Conservation (phyloP, 2,888 invertebrate species). For the Carterocephalus palaemon region DNA sequence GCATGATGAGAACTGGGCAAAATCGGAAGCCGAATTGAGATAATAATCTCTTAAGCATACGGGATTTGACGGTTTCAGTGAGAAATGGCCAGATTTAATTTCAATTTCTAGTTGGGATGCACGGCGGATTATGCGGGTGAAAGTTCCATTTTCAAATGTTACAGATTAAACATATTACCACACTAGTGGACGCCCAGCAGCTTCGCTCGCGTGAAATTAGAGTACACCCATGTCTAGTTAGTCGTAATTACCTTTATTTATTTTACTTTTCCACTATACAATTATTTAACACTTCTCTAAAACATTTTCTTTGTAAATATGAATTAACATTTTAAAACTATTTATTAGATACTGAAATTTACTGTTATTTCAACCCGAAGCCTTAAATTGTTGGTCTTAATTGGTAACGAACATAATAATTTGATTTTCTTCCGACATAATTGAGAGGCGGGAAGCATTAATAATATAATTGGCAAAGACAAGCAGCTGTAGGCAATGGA, state of each 20-base stretch:
- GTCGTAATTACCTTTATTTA: no score
- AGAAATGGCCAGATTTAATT: constrained; percentile 16
- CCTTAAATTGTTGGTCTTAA: neutral
- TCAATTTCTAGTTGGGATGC: constrained; percentile 10
- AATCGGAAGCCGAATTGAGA: constrained; percentile 6
- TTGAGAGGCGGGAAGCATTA: neutral
- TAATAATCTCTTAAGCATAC: constrained; percentile 12
- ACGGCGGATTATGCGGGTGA: constrained; percentile 14
- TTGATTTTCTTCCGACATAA: constrained; percentile 1
- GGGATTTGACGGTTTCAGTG: constrained; percentile 12
- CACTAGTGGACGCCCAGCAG: no score
- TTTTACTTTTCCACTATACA: no score
- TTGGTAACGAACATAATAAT: neutral
- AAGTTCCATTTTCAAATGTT: neutral
- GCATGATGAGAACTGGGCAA: no score
- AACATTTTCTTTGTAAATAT: no score
- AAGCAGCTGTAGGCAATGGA: neutral
- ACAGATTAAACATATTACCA: no score
- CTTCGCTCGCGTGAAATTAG: neutral
- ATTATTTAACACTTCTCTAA: no score
- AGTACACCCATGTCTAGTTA: neutral
- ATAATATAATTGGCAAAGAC: constrained; percentile 3
- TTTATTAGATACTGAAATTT: no score
- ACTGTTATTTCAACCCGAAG: neutral
- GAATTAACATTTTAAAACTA: no score